Evolutionary conservation across 2,888 invertebrate species (phyloP), one percentile per base, ranked within the genome.

Genomic region (Drosophila prolongata): DNA sequence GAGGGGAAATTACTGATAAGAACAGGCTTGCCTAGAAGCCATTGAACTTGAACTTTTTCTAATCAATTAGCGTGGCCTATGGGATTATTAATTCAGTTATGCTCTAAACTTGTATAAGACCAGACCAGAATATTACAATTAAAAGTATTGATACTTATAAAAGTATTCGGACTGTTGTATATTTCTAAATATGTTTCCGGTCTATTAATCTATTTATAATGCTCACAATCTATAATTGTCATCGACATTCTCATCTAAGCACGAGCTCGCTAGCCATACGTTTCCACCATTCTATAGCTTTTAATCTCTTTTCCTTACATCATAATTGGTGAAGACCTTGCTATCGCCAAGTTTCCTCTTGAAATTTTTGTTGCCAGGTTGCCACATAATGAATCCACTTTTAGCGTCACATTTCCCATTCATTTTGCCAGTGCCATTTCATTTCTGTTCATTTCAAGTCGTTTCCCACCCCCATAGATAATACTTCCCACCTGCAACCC

Each of bases 391-490:
- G 40, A 53, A 53, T 59, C 34, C 46, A 69, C 53, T 46, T 50
- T 58, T 44, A 72, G 73, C 68, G 73, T 76, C 81, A 80, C 52
- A 79, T 54, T 54, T 71, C 61, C 14, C 54, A 62, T 70, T 71
- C 56, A 79, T 62, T 72, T 70, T 19, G 10, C 24, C 34, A 52
- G 56, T 52, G 58, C 47, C 52, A 49, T 61, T 78, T 62, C 49
- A 56, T 62, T 77, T 60, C 46, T 65, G 46, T 62, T 47, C 38
- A 40, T 14, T 58, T 11, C 40, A 34, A 42, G 14, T n/a, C 24
- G 40, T 19, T 34, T 49, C 54, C 38, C 27, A 56, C 43, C 43
- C 54, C 52, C 11, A 6, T 11, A n/a, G 40, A 40, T 43, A 34
- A 27, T 52, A 49, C 47, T 40, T 13, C 0, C 57, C 40, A 6